Base-by-base conservation (phyloP, 2,113 vertebrate genomes). In the Sander vitreus region DNA sequence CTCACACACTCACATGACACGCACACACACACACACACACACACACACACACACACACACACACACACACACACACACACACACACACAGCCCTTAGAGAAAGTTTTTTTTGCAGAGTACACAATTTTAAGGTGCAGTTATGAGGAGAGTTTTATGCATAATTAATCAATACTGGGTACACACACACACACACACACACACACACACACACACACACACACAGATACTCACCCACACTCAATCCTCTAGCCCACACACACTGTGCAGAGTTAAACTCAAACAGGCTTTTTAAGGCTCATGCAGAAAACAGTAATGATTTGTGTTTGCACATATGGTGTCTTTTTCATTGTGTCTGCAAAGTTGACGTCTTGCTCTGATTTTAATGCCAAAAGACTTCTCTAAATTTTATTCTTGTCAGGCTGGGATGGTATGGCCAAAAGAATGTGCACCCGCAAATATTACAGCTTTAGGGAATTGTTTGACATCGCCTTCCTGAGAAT, bases 101-200 rank as follows among this genome's bases (percentile, higher is more conserved):
- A 3, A 8, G n/a, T n/a, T 47, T 48, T 64, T 74, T 74, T 81
- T 67, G 77, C 65, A 47, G 59, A 66, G 81, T 48, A 43, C 67
- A 70, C 78, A 69, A 27, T 78, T 86, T n/a, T 39, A 23, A 75
- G 77, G 69, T 78, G 74, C 69, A 55, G 74, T 25, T 74, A 63
- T 68, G 48, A 75, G 39, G 65, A 67, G 43, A 68, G 68, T 64
- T 80, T 72, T 39, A 81, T 89, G 75, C 68, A 83, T 89, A 87
- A 85, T 85, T 90, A 70, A 85, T 82, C 67, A 50, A 76, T 53
- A 36, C 33, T 43, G 53, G 27, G 0, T 12, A 47, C 43, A 65
- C 36, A 43, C 36, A 77, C 54, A 6, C 19, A 57, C 51, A n/a
- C 53, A 59, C 54, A 6, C 19, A 57, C 51, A n/a, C 53, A 59